phyloP scores from a whole-genome alignment of 1,140 invertebrate species.

The Paraescarpia echinospica region DNA sequence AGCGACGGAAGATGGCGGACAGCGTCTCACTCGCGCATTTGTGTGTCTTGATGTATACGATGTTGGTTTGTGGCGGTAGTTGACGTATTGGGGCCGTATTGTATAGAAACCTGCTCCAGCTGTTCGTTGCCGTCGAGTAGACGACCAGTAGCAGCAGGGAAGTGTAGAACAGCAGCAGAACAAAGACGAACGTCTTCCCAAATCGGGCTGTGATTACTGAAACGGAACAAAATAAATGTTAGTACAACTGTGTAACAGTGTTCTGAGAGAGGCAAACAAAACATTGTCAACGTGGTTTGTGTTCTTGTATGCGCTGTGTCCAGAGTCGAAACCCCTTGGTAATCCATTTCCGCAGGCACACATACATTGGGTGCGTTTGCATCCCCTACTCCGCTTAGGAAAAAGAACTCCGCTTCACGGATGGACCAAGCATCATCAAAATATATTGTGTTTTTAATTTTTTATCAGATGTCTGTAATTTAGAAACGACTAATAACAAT shows the following conservation, averaged over 20 bases:
- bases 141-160: not conserved
- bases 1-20: constrained; percentile 18
- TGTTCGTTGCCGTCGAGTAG: not conserved
- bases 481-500: no score
- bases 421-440: no score
- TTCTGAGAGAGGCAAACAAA: no score
- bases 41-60: constrained; percentile 29
- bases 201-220: not conserved
- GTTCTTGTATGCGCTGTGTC: no score
- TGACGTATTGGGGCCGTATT: not conserved
- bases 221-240: not conserved
- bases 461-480: no score
- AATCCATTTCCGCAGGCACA: no score
- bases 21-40: constrained; percentile 28
- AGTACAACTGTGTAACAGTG: not conserved
- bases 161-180: not conserved
- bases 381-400: no score
- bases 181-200: not conserved
- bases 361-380: no score
- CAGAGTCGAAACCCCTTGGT: no score
- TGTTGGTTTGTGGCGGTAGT: not conserved
- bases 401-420: no score
- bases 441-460: no score
- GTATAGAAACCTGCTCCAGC: not conserved
- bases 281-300: no score